Base-by-base conservation (phyloP, 1,140 invertebrate genomes). In the Mycetomoellerius zeteki region DNA sequence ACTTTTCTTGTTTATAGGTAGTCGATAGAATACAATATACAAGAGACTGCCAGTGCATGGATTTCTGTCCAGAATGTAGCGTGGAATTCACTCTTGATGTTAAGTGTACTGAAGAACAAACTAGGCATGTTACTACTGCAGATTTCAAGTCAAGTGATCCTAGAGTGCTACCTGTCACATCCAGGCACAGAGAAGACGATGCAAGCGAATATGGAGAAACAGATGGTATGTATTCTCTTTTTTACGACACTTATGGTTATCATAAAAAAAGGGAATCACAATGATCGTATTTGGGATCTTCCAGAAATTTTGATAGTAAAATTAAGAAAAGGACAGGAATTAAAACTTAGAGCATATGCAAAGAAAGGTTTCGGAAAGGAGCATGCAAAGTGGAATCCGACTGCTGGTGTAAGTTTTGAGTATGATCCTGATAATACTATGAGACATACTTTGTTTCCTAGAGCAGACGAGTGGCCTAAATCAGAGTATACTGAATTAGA, bases 381-480 rank as follows among this genome's bases (percentile, higher is more conserved):
- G 94, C 99, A 99, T 96, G 99, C 99, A 1, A 99, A 99, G 95
- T 99, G 99, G 99, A 99, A 99, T 96, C 99, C 99, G 16, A 99
- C 99, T 1, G 98, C 98, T 88, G 99, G 99, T 82, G 99, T 99
- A 16, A 98, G 98, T 56, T 99, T 99, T 96, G 99, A 99, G 95
- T 99, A 99, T 96, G 99, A 99, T 96, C 99, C 99, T 5, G 99
- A 99, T 94, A 99, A 99, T 96, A 96, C 97, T 1, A 98, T 99
- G 96, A 96, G 99, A 73, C 99, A 99, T 93, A 99, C 99, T 1
- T 96, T 99, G 2, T 99, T 97, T 91, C 99, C 99, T 0, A 99
- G 99, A 96, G 99, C 99, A 60, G 99, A 99, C 94, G 99, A 99
- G 96, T 99, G 99, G 99, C 99, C 99, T 0, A 99, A 99, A 94